Percentiles rank a stretch among this genome's conserved stretches.
These are phyloP conservation scores for Dasyurus viverrinus DNA, from an alignment of 2,113 vertebrate genomes.

Conservation along the genomic window DNA sequence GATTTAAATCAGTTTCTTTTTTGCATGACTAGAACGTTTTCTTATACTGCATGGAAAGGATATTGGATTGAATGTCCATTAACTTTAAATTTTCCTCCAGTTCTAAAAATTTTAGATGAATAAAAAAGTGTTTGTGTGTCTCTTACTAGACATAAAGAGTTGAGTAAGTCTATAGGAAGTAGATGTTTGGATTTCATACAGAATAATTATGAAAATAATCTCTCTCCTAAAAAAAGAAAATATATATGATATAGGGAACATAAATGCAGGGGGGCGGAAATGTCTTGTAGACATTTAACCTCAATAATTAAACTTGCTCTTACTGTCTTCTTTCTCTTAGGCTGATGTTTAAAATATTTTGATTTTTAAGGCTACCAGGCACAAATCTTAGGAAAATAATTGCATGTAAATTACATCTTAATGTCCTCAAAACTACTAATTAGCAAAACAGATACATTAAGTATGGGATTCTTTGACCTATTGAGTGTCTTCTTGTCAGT, in stretches of 20 bases:
- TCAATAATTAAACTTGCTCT: not conserved
- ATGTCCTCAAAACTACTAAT: not conserved
- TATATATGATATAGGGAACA: not conserved
- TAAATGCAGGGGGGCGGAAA: not conserved
- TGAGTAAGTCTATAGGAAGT: not conserved
- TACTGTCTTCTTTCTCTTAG: slow-evolving; percentile 34
- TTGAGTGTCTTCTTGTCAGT: not conserved
- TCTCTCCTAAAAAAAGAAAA: slow-evolving; percentile 39
- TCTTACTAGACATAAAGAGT: not conserved
- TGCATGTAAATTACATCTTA: slow-evolving; percentile 3
- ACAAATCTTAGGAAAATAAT: not conserved
- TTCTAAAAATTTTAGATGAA: slow-evolving; percentile 2
- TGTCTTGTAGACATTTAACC: slow-evolving; percentile 42
- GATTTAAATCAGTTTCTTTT: not conserved
- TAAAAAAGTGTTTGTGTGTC: not conserved
- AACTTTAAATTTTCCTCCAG: not conserved
- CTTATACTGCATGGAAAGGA: not conserved
- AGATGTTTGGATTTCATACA: slow-evolving; percentile 8
- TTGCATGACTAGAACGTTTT: not conserved
- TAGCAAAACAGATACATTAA: slow-evolving; percentile 30
- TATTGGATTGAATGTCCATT: not conserved
- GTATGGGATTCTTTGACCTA: not conserved
- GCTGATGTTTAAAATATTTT: slow-evolving; percentile 31
- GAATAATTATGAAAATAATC: slow-evolving; percentile 48
- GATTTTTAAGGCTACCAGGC: not conserved